Percentiles rank a stretch among this genome's conserved stretches.
Conservation (phyloP, 2,888 invertebrate species). For the Oscheius sp. region DNA sequence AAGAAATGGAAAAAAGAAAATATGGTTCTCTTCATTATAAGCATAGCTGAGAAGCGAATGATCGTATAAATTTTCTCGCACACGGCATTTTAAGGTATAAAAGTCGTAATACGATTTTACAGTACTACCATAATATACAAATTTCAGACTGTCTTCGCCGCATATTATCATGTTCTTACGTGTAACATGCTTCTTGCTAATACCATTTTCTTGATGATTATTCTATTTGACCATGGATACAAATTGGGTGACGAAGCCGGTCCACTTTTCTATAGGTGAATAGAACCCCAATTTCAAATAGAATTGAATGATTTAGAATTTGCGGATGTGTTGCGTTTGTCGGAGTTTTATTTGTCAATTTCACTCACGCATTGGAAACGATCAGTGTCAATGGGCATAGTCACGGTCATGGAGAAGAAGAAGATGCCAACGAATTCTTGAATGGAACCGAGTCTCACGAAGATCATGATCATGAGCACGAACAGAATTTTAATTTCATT, state of each 20-base stretch:
- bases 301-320: conserved; percentile 6
- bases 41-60: no score
- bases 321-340: conserved; percentile 27
- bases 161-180: conserved; percentile 15
- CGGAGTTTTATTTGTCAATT: conserved; percentile 26
- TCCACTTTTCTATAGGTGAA: conserved; percentile 26
- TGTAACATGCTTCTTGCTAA: conserved; percentile 31
- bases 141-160: conserved; percentile 15
- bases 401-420: conserved; percentile 17
- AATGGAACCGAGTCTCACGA: conserved; percentile 7
- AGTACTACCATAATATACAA: no score
- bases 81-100: no score
- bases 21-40: no score
- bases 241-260: conserved; percentile 14
- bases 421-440: neutral
- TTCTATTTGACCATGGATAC: conserved; percentile 30
- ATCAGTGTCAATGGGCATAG: conserved; percentile 5
- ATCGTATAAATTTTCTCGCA: no score
- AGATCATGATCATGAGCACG: conserved; percentile 12
- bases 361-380: conserved; percentile 29
- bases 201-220: conserved; percentile 19
- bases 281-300: neutral
- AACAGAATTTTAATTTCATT: conserved; percentile 2
- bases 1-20: no score
- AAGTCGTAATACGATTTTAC: no score